phyloP scores from a whole-genome alignment of 2,888 invertebrate species.

The Ophion ellenae region DNA sequence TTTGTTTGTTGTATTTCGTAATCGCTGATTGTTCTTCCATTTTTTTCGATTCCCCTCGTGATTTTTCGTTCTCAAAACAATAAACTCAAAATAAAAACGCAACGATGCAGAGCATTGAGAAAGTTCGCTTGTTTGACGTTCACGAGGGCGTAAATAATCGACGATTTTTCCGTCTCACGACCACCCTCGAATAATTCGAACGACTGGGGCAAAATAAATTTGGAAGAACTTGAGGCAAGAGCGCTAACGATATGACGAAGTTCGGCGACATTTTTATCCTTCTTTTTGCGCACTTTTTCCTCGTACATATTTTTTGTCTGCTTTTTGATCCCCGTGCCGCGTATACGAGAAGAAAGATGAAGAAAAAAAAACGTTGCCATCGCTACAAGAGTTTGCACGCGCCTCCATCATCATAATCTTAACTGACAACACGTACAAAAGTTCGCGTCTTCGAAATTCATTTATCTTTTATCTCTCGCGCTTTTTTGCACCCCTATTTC shows the following conservation, averaged over 20 bases:
- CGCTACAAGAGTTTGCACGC: neutral
- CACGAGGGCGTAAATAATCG: too few relatives aligned
- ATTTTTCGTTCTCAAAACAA: too few relatives aligned
- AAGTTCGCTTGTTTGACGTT: too few relatives aligned
- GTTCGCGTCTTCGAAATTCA: conserved; percentile 5
- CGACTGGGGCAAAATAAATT: neutral
- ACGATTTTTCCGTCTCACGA: too few relatives aligned
- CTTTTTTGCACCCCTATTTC: neutral
- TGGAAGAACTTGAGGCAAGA: neutral
- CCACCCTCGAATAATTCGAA: too few relatives aligned
- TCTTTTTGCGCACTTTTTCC: neutral
- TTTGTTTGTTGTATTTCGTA: too few relatives aligned
- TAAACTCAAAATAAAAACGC: too few relatives aligned
- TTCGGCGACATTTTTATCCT: neutral
- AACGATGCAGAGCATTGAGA: too few relatives aligned
- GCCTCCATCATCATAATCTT: neutral
- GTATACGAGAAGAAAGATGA: neutral
- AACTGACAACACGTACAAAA: conserved; percentile 1
- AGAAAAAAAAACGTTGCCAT: neutral
- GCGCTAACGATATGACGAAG: neutral
- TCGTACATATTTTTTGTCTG: neutral
- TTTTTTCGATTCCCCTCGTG: too few relatives aligned
- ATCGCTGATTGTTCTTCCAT: too few relatives aligned
- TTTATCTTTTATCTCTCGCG: conserved; percentile 4
- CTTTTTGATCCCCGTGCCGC: neutral